Percentiles rank a stretch among this genome's conserved stretches.
These are phyloP conservation scores for Spinus pinus DNA, from an alignment of 2,797 vertebrate genomes.

Conservation along the genomic window DNA sequence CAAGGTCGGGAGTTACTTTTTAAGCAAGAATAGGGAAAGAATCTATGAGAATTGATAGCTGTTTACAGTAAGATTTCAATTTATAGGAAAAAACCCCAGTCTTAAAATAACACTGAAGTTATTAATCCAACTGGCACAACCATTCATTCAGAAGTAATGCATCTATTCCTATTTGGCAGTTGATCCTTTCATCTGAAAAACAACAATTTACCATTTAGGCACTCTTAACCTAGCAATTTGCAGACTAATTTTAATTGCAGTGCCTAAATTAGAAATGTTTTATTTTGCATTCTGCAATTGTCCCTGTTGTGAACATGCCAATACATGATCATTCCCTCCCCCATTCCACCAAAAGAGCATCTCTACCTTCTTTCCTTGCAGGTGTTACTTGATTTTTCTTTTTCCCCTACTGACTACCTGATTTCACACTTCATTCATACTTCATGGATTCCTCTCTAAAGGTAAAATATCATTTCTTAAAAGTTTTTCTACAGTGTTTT, in stretches of 20 bases:
- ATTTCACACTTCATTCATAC: neutral
- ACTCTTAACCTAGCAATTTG: neutral
- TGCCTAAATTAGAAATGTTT: neutral
- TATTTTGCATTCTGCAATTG: neutral
- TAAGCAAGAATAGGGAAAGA: neutral
- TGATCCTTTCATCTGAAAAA: neutral
- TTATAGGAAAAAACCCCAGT: neutral
- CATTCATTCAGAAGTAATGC: neutral
- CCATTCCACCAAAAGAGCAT: neutral
- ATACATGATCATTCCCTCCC: neutral
- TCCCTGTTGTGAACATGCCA: neutral
- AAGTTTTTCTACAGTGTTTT: neutral
- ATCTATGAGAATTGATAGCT: neutral
- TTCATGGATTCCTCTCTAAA: neutral
- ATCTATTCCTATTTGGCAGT: neutral
- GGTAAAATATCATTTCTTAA: neutral
- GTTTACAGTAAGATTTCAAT: neutral
- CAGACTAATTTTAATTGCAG: neutral
- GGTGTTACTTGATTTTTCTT: neutral
- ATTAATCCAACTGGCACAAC: neutral
- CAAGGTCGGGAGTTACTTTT: accelerated
- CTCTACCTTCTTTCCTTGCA: neutral
- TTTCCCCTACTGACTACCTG: neutral
- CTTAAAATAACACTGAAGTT: neutral
- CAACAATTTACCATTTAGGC: neutral